phyloP scores from a whole-genome alignment of 2,797 vertebrate genomes.

The Otolemur crassicaudatus region DNA sequence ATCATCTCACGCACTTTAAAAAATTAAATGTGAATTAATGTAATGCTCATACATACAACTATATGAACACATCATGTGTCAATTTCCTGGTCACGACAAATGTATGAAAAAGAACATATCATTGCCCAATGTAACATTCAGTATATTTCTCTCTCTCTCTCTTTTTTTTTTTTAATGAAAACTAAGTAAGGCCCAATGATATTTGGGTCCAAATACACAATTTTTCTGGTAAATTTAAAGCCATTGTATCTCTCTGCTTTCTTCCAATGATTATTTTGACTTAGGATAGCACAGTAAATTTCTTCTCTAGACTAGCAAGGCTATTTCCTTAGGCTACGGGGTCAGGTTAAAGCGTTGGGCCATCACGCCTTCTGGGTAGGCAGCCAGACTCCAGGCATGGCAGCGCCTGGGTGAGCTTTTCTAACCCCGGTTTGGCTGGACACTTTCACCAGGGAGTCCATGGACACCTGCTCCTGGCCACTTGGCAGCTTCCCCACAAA shows the following conservation, averaged over 20 bases:
- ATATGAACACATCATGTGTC: not conserved
- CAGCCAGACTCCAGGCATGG: not conserved
- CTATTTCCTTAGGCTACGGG: not conserved
- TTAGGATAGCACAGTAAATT: slow-evolving; percentile 25
- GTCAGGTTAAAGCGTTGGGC: not conserved
- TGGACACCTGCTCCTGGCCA: not conserved
- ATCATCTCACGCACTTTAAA: slow-evolving; percentile 14
- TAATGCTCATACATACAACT: slow-evolving; percentile 1
- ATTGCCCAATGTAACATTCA: not conserved
- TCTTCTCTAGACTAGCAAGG: slow-evolving; percentile 32
- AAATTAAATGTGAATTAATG: slow-evolving; percentile 9
- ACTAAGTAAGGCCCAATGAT: not conserved
- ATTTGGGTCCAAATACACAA: slow-evolving; percentile 12
- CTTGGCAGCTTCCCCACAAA: not conserved
- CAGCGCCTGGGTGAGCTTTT: not conserved
- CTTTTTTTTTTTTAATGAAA: not conserved
- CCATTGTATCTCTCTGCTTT: not conserved
- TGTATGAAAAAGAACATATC: not conserved
- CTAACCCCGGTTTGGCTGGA: not conserved
- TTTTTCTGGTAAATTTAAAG: slow-evolving; percentile 41
- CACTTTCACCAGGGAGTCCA: not conserved
- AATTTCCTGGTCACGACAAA: slow-evolving; percentile 38
- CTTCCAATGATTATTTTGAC: not conserved
- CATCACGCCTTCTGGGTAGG: not conserved
- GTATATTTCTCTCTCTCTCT: not conserved